Conservation (phyloP, 2,113 vertebrate species). For the Aleadryas rufinucha region DNA sequence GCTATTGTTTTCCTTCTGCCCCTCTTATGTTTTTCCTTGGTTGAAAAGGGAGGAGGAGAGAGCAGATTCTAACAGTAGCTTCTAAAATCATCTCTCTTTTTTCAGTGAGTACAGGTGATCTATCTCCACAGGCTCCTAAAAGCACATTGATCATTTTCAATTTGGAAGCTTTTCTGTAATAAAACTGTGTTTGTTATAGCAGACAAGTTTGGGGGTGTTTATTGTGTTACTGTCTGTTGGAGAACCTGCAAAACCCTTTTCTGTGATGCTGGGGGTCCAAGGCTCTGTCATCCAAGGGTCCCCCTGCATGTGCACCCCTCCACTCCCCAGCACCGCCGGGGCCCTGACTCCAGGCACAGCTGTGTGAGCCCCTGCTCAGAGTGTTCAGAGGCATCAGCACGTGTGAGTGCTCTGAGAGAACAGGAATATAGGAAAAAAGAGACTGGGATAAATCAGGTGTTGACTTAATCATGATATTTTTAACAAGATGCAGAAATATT, state of each 20-base stretch:
- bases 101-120: neutral
- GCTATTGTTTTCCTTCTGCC: neutral
- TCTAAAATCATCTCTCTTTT: neutral
- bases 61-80: neutral
- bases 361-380: neutral
- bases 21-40: neutral
- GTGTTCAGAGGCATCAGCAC: neutral
- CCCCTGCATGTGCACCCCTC: neutral
- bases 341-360: neutral
- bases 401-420: neutral
- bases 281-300: neutral
- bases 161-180: neutral
- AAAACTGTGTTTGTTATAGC: neutral
- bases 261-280: neutral
- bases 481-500: neutral
- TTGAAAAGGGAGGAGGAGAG: neutral
- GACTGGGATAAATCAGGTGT: neutral
- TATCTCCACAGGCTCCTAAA: neutral
- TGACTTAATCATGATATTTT: neutral
- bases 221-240: neutral
- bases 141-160: neutral
- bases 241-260: neutral
- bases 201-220: neutral
- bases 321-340: neutral
- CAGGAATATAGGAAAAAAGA: neutral